A percentile compares a stretch with the other conserved stretches of the same genome.
Conservation (phyloP, 2,888 invertebrate species). For the Copidosoma aretas region DNA sequence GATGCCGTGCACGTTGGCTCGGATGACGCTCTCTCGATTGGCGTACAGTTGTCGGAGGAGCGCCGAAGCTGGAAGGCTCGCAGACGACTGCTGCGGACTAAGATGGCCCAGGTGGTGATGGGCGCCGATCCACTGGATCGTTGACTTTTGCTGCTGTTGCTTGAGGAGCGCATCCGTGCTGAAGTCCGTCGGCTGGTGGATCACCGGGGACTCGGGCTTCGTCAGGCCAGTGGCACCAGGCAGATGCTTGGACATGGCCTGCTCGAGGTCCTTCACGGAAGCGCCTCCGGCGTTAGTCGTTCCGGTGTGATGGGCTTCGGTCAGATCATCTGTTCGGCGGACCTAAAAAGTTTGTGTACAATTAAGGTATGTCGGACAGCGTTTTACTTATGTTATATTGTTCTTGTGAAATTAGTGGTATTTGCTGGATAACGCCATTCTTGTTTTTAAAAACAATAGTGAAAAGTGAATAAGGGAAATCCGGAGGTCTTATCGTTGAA, state of each 20-base stretch:
- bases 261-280: constrained; percentile 90
- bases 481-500: too few species aligned
- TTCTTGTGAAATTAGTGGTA: too few species aligned
- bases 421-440: too few species aligned
- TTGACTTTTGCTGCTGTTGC: constrained; percentile 74
- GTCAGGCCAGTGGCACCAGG: constrained; percentile 67
- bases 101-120: constrained; percentile 69
- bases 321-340: constrained; percentile 53
- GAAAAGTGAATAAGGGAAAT: too few species aligned
- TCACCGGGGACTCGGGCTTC: constrained; percentile 65
- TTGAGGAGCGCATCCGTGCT: constrained; percentile 85
- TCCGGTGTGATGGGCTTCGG: constrained; percentile 45
- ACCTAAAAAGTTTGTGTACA: constrained; percentile 18
- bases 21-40: constrained; percentile 92
- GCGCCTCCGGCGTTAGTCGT: constrained; percentile 64
- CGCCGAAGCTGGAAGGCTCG: constrained; percentile 85
- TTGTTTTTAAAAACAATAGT: too few species aligned
- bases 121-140: constrained; percentile 94
- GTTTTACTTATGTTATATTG: too few species aligned
- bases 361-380: too few species aligned
- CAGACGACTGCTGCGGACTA: constrained; percentile 67
- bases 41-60: constrained; percentile 88
- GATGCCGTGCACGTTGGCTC: constrained; percentile 79
- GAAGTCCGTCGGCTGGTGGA: constrained; percentile 84
- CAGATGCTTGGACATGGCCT: constrained; percentile 95